phyloP scores from a whole-genome alignment of 1,140 invertebrate species.

The Babylonia areolata region DNA sequence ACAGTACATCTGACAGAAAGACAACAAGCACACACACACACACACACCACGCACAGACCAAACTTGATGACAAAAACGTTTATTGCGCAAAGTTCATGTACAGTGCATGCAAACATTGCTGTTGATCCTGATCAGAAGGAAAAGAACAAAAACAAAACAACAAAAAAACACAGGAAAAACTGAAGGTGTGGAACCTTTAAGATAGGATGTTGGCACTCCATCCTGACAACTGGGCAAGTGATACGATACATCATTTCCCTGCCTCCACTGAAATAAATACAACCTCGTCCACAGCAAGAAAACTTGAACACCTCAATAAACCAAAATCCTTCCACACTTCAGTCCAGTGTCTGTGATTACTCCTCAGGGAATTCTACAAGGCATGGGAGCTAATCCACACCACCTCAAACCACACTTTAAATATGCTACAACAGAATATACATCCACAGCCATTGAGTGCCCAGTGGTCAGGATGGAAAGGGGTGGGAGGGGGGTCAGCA shows the following conservation, averaged over 20 bases:
- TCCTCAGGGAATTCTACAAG: background rate
- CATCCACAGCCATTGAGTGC: background rate
- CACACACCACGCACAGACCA: slow-evolving; percentile 1
- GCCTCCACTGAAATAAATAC: background rate
- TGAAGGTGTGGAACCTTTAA: background rate
- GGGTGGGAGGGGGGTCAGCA: background rate
- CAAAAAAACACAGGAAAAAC: slow-evolving; percentile 2
- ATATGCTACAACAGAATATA: slow-evolving; percentile 13
- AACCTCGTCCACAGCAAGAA: background rate
- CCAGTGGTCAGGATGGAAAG: background rate
- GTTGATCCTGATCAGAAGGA: too few relatives aligned
- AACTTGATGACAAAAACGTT: slow-evolving; percentile 1
- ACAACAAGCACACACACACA: slow-evolving; percentile 31
- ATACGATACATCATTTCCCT: background rate
- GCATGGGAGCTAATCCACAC: background rate
- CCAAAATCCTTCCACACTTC: background rate
- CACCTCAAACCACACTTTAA: too few relatives aligned
- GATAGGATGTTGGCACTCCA: background rate
- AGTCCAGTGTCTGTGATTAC: background rate
- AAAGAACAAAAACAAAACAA: slow-evolving; percentile 2
- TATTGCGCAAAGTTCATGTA: slow-evolving; percentile 36
- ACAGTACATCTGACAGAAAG: slow-evolving; percentile 21
- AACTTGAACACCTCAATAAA: background rate
- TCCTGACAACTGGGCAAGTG: background rate
- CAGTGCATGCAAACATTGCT: slow-evolving; percentile 22